Evolutionary conservation across 2,797 vertebrate genomes (phyloP).

Genomic region (Typhlichthys eigenmanni): DNA sequence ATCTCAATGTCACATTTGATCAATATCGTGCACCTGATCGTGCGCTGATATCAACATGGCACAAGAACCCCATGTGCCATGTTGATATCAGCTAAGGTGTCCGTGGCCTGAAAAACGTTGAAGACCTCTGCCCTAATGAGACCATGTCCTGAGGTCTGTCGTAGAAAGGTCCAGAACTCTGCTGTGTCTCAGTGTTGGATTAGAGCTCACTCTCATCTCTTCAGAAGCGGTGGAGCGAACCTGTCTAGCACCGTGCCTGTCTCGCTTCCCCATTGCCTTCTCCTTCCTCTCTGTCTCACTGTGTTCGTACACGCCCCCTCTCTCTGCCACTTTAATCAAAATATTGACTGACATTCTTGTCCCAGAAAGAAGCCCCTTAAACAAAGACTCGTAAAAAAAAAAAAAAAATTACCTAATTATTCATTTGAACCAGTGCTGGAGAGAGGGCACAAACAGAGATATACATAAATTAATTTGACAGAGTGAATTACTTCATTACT

Average conservation of each 20-base stretch:
- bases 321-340: constrained; percentile 54
- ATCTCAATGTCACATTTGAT: too few relatives aligned
- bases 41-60: too few relatives aligned
- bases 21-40: too few relatives aligned
- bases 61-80: too few relatives aligned
- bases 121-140: not conserved
- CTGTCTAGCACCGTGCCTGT: constrained; percentile 16
- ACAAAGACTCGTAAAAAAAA: constrained; percentile 68
- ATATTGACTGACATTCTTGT: constrained; percentile 54
- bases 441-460: constrained; percentile 49
- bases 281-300: not conserved
- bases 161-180: constrained; percentile 13
- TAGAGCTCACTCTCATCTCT: constrained; percentile 15
- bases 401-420: constrained; percentile 32
- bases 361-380: constrained; percentile 48
- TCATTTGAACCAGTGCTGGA: constrained; percentile 40
- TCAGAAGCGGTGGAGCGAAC: constrained; percentile 22
- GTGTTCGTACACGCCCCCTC: constrained; percentile 42
- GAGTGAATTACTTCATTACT: constrained; percentile 63
- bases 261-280: not conserved
- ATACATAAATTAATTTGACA: constrained; percentile 59
- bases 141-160: constrained; percentile 3
- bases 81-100: too few relatives aligned
- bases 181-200: constrained; percentile 27
- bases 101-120: too few relatives aligned